These are phyloP conservation scores for Temnothorax curvispinosus DNA, from an alignment of 1,140 invertebrate species.

Conservation along the genomic window DNA sequence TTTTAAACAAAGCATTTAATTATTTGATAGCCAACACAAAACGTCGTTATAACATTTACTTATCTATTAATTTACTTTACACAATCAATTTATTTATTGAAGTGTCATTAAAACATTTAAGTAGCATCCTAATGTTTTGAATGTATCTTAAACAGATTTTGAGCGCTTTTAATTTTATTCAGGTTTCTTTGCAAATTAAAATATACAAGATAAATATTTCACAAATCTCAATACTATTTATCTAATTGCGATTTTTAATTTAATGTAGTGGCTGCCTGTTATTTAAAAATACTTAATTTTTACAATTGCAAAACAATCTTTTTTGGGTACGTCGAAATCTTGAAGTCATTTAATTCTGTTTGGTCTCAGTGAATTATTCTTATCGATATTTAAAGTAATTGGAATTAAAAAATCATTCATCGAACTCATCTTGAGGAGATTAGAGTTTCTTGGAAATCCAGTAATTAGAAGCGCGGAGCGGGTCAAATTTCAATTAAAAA, in stretches of 20 bases:
- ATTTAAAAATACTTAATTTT: not conserved
- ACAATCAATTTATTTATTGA: not conserved
- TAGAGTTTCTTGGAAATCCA: not conserved
- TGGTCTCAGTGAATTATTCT: not conserved
- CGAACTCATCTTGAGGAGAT: not conserved
- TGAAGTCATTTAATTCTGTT: not conserved
- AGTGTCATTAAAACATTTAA: not conserved
- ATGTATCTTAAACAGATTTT: not conserved
- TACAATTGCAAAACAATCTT: not conserved
- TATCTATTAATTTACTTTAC: not conserved
- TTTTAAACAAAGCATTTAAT: slow-evolving; percentile 6
- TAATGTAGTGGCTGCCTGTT: not conserved
- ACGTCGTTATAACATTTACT: not conserved
- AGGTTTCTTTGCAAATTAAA: not conserved
- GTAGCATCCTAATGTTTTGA: not conserved
- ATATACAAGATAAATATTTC: not conserved
- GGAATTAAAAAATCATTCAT: not conserved
- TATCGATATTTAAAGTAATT: not conserved
- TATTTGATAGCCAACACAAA: not conserved
- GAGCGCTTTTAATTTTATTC: not conserved
- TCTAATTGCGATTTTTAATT: not conserved
- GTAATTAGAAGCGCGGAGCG: not conserved
- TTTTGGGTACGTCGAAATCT: not conserved
- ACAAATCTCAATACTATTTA: not conserved
- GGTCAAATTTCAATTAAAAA: slow-evolving; percentile 7